Evolutionary conservation across 2,797 vertebrate species (phyloP), one percentile per base, ranked within the genome.

Genomic region (Chelon auratus): DNA sequence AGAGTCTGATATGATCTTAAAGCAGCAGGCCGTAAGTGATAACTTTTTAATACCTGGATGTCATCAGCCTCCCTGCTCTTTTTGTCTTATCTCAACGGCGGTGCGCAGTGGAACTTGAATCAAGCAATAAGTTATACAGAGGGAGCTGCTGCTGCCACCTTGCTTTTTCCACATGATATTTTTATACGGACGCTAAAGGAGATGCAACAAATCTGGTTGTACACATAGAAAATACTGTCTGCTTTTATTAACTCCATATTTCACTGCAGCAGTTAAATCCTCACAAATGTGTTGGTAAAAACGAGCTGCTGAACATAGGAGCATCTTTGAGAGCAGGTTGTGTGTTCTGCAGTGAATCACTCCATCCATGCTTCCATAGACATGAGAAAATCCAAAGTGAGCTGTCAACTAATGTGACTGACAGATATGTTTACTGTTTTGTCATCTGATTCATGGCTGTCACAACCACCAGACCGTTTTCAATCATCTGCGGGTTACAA

Each of bases 401-500:
- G 75, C 47, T 76, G 79, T 78, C 76, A 53, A 62, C 68, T 24
- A 18, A 59, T 15, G 15, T 83, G 84, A 90, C 62, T 75, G 82
- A 78, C 80, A 70, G 72, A 79, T 72, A 26, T 75, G 72, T 83
- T 77, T 77, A 83, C 83, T 84, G 81, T 85, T 81, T 77, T 75
- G 82, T 81, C 87, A 82, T 82, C 72, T 80, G 77, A 82, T 58
- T 4, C 57, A 2, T 12, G 63, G 52, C 70, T 78, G 85, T 81
- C 85, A 75, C 76, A 51, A 64, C 53, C 68, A 54, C 47, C 30
- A 39, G 56, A 63, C 58, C 56, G 0, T 77, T 85, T 89, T 89
- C 83, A 85, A 87, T 90, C 87, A 87, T 87, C 81, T 66, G 69
- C 26, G 60, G 68, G 78, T 82, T 81, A 84, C 82, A 78, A 83